Base-by-base conservation (phyloP, 2,888 invertebrate genomes). In the Hirudinaria manillensis region DNA sequence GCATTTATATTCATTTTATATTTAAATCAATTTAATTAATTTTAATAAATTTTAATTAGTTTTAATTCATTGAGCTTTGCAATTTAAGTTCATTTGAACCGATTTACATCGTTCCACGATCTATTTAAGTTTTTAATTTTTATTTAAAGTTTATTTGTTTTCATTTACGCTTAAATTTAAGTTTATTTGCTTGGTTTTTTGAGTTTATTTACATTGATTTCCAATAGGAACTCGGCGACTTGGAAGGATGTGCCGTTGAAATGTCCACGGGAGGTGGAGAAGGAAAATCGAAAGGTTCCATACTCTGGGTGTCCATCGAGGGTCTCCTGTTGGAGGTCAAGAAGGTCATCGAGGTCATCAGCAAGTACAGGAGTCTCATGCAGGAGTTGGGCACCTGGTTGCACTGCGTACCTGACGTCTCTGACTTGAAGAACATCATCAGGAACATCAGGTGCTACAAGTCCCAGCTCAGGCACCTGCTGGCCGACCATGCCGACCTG, bases 401-500 rank as follows among this genome's bases (percentile, higher is more conserved):
- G 32, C 29, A 68, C 27, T n/a, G 61, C 19, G 45, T 65, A 24
- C 73, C 73, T 16, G 55, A 65, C 73, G 73, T 73, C 19, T 19
- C 65, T 3, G 55, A 38, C 34, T 38, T 73, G 6, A 61, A 65
- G 34, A 55, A 73, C 21, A 45, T 73, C 56, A 73, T 73, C 4
- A 73, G 61, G 38, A 34, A 32, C 21, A 24, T 73, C n/a, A 61
- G 56, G 24, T 34, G 56, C 24, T 29, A 53, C 36, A 73, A 73
- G 65, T 73, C 73, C 1, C 61, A 73, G n/a, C 65, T 73, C 10
- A 61, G 73, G 32, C 73, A 73, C 21, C 73, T 53, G 32, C 73
- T 73, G 13, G 73, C 73, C 24, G 73, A 73, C 36, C 73, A 65
- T 7, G 73, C 73, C 34, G 73, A 73, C 36, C 34, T 38, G 10